phyloP scores from a whole-genome alignment of 1,140 invertebrate genomes.

The Cryptotermes secundus region DNA sequence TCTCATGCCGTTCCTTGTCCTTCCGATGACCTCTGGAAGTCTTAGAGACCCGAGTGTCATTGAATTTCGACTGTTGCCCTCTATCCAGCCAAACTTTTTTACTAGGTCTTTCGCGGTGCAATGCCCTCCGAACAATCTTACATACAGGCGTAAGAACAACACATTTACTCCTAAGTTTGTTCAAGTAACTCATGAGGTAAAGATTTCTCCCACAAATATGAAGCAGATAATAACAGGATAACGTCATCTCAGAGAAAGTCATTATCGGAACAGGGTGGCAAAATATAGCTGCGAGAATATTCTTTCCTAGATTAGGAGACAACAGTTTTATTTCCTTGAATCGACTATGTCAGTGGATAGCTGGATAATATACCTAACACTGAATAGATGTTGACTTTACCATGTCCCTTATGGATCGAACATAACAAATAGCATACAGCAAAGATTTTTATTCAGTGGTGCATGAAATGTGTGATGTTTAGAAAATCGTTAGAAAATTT shows the following conservation, averaged over 20 bases:
- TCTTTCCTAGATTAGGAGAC: background rate
- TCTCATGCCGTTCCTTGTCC: constrained; percentile 26
- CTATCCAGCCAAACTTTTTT: constrained; percentile 9
- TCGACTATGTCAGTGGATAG: background rate
- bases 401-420: background rate
- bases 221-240: too few relatives aligned
- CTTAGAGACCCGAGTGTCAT: constrained; percentile 23
- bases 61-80: constrained; percentile 29
- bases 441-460: background rate
- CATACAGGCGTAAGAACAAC: background rate
- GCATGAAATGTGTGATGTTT: background rate
- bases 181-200: background rate
- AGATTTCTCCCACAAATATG: too few relatives aligned
- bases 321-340: background rate
- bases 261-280: background rate
- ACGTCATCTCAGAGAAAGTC: too few relatives aligned
- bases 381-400: background rate
- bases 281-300: background rate
- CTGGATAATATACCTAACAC: background rate
- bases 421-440: background rate
- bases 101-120: constrained; percentile 25
- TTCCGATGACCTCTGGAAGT: constrained; percentile 28
- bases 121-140: constrained; percentile 25
- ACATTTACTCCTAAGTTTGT: background rate
- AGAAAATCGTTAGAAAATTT: too few relatives aligned